phyloP scores from a whole-genome alignment of 2,797 vertebrate genomes.

The Anas flavirostris region DNA sequence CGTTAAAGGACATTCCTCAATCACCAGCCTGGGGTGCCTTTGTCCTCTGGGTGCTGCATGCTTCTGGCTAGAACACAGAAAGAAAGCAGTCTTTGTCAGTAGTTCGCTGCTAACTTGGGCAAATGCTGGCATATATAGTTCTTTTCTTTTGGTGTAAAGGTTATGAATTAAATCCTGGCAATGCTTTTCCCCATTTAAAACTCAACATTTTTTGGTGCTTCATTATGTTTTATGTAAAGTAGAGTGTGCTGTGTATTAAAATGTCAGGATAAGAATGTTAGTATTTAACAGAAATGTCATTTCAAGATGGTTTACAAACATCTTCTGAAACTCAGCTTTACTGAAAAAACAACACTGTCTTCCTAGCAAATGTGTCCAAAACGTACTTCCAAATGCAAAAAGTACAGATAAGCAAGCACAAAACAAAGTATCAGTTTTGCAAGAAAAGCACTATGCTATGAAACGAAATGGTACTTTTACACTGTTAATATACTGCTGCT shows the following conservation, averaged over 20 bases:
- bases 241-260: neutral
- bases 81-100: conserved; percentile 62
- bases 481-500: neutral
- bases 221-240: neutral
- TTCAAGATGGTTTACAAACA: neutral
- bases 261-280: neutral
- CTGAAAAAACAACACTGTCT: neutral
- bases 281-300: neutral
- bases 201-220: neutral
- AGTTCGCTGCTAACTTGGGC: neutral
- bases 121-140: neutral
- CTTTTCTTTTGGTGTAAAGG: neutral
- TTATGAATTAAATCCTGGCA: conserved; percentile 34
- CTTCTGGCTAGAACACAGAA: conserved; percentile 80
- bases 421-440: neutral
- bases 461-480: neutral
- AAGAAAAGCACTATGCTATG: neutral
- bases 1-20: conserved; percentile 92
- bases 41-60: conserved; percentile 82
- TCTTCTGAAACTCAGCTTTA: neutral
- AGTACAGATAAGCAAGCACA: neutral
- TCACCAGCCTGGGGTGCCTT: conserved; percentile 87
- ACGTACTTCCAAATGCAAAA: neutral
- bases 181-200: neutral
- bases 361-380: neutral